Base-by-base conservation (phyloP, 1,140 invertebrate species). In the Drosophila pallidifrons region DNA sequence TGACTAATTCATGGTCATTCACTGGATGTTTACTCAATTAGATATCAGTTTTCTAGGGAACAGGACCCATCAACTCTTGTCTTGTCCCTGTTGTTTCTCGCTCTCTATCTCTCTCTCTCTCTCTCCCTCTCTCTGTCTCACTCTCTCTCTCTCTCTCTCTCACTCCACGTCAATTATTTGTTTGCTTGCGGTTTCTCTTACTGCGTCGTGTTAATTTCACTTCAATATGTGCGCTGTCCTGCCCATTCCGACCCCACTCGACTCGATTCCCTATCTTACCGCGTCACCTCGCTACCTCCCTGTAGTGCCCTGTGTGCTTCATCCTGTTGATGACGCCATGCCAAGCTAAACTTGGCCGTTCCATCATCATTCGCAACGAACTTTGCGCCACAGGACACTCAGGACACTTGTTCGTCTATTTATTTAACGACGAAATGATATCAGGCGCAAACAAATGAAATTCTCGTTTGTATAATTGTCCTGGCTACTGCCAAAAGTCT, bases 1-100 rank as follows among this genome's bases (percentile, higher is more conserved):
- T 54, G 49, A 61, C 75, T 68, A 68, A 75, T 77, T 75, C 64
- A 78, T 75, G 76, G 46, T 55, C 59, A 78, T 77, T 77, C 66
- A 65, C 61, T 58, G 45, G n/a, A 13, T 86, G 82, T 86, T 86
- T 86, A 81, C 83, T 73, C 83, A 82, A 82, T 87, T 82, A 77
- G 72, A 85, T 82, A 86, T 86, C 82, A 82, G 79, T 65, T 87
- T 88, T 79, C 79, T 47, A 67, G 66, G 54, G 58, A 45, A 54
- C 38, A 41, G 51, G 35, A 46, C 43, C 49, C 68, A 72, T 59
- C 58, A 61, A 51, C 35, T 71, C 67, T 32, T 35, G 32, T 71
- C 67, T 32, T 35, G 32, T n/a, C 20, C 32, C 30, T 41, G 32
- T 47, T 25, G 13, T 16, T 5, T 13, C 4, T 1, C 6, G 15